These are phyloP conservation scores for Salminus brasiliensis DNA, from an alignment of 2,113 vertebrate species.

Conservation along the genomic window DNA sequence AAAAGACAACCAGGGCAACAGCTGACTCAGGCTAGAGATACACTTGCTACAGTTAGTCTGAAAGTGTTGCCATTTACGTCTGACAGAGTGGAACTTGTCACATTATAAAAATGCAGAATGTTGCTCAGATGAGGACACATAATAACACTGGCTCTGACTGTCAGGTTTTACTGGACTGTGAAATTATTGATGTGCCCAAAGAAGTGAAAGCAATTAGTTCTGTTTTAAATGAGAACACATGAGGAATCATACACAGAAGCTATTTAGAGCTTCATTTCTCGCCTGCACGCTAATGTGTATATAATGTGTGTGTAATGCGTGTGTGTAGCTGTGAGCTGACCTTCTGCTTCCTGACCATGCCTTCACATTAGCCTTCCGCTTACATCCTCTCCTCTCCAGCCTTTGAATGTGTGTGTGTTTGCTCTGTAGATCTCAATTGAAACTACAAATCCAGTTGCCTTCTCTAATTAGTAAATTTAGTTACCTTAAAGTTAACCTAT, in stretches of 20 bases:
- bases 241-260: background rate
- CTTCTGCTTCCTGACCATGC: background rate
- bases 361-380: background rate
- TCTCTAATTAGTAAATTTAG: too few species aligned
- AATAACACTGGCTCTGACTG: background rate
- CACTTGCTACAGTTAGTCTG: too few species aligned
- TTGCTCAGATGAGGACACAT: background rate
- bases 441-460: too few species aligned
- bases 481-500: too few species aligned
- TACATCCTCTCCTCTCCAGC: background rate
- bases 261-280: background rate
- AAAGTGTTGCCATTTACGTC: background rate
- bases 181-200: conserved; percentile 5
- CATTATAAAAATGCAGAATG: background rate
- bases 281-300: background rate
- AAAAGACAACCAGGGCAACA: too few species aligned
- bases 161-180: conserved; percentile 12
- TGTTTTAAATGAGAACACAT: background rate
- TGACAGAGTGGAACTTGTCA: background rate
- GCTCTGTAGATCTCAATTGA: too few species aligned
- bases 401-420: conserved; percentile 4
- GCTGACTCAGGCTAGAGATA: too few species aligned
- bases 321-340: background rate
- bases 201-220: conserved; percentile 4
- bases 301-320: background rate